A percentile compares a stretch with the other conserved stretches of the same genome.
phyloP scores from a whole-genome alignment of 2,888 invertebrate genomes.

The Drepanosiphum platanoidis region DNA sequence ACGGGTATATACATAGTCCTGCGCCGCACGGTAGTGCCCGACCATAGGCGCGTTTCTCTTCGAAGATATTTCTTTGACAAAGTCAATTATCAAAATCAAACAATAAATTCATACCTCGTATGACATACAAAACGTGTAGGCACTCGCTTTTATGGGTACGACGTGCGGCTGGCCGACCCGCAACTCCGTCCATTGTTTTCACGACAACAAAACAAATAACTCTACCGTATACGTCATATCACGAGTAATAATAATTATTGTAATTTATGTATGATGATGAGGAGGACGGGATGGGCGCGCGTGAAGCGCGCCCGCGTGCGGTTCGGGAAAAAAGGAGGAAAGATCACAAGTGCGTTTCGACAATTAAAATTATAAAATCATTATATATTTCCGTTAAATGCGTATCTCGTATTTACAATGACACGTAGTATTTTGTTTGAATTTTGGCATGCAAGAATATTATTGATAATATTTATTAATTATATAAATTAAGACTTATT shows the following conservation, averaged over 20 bases:
- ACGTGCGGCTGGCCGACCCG: not conserved
- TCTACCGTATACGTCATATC: too few relatives aligned
- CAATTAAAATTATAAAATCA: too few relatives aligned
- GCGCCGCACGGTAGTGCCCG: not conserved
- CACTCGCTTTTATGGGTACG: constrained; percentile 44
- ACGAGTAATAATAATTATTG: too few relatives aligned
- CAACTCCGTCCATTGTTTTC: constrained; percentile 37
- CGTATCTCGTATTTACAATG: constrained; percentile 41
- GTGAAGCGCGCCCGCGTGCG: not conserved
- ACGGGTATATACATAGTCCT: too few relatives aligned
- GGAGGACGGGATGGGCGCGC: not conserved
- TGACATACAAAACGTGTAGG: constrained; percentile 45
- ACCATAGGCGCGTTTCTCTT: constrained; percentile 54
- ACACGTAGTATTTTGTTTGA: constrained; percentile 10
- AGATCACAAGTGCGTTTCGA: not conserved
- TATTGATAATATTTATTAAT: not conserved
- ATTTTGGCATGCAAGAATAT: constrained; percentile 18
- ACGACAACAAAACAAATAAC: constrained; percentile 43
- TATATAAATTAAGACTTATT: not conserved
- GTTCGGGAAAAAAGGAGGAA: constrained; percentile 1
- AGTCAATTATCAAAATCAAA: constrained; percentile 51
- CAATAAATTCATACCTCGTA: constrained; percentile 55
- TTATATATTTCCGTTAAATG: constrained; percentile 13
- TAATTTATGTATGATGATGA: too few relatives aligned
- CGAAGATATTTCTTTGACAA: constrained; percentile 27